Evolutionary conservation across 2,113 vertebrate species (phyloP).

Genomic region (Amia ocellicauda): DNA sequence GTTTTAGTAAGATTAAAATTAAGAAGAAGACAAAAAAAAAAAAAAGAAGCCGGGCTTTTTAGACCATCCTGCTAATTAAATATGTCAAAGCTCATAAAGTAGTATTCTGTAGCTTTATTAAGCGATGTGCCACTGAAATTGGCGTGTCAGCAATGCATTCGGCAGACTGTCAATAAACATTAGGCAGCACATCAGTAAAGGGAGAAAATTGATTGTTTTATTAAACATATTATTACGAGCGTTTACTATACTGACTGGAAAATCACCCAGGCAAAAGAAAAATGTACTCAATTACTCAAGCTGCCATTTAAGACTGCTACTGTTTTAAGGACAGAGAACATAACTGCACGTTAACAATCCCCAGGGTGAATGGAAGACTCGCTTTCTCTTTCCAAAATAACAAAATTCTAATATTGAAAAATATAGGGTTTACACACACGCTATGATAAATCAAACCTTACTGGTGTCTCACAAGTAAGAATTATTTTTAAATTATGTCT

Average conservation of each 20-base stretch:
- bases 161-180: conserved; percentile 82
- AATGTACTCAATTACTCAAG: conserved; percentile 27
- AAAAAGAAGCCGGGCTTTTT: conserved; percentile 76
- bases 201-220: conserved; percentile 42
- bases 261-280: conserved; percentile 26
- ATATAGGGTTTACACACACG: too few relatives aligned
- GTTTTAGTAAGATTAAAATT: conserved; percentile 86
- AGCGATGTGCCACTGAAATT: conserved; percentile 71
- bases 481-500: too few relatives aligned
- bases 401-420: too few relatives aligned
- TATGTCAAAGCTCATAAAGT: conserved; percentile 91
- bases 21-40: too few relatives aligned
- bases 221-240: conserved; percentile 33
- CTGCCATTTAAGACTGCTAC: not conserved
- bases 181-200: conserved; percentile 51
- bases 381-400: too few relatives aligned
- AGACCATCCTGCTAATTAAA: conserved; percentile 94
- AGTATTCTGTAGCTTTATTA: conserved; percentile 75
- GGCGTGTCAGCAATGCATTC: conserved; percentile 74
- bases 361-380: not conserved
- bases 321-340: not conserved
- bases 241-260: conserved; percentile 21
- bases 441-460: too few relatives aligned
- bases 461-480: too few relatives aligned
- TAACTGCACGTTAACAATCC: not conserved